Evolutionary conservation across 2,113 vertebrate species (phyloP).

Genomic region (Cryptomyrus ogoouensis): DNA sequence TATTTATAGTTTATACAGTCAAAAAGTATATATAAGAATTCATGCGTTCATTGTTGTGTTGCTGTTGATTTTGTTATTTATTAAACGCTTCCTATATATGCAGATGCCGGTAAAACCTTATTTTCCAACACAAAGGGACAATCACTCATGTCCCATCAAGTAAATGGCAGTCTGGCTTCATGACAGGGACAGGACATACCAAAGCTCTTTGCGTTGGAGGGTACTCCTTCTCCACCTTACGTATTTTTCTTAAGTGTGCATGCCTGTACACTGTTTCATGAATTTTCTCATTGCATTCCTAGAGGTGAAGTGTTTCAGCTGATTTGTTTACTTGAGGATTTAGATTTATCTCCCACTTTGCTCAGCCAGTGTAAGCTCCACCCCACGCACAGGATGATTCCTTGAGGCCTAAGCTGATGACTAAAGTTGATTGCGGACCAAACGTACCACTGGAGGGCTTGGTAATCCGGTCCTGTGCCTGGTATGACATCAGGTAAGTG

Average conservation of each 20-base stretch:
- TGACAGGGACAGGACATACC: neutral
- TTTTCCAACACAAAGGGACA: neutral
- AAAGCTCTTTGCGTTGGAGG: neutral
- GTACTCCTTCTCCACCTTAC: neutral
- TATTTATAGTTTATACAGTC: slow-evolving; percentile 83
- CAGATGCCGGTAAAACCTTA: slow-evolving; percentile 3
- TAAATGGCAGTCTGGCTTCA: neutral
- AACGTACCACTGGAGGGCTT: neutral
- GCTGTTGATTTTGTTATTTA: slow-evolving; percentile 60
- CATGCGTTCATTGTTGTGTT: slow-evolving; percentile 43
- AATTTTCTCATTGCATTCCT: neutral
- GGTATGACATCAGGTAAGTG: neutral
- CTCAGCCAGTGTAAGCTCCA: neutral
- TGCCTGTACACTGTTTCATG: neutral
- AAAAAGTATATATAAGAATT: slow-evolving; percentile 43
- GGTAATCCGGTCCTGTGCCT: neutral
- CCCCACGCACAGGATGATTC: neutral
- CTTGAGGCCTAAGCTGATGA: neutral
- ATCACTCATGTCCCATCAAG: neutral
- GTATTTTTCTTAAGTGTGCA: neutral
- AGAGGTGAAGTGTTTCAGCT: neutral
- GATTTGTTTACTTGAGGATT: neutral
- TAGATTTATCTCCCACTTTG: neutral
- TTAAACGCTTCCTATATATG: slow-evolving; percentile 53
- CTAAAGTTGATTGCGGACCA: neutral